These are phyloP conservation scores for Dufourea novaeangliae DNA, from an alignment of 1,140 invertebrate species.

Conservation along the genomic window DNA sequence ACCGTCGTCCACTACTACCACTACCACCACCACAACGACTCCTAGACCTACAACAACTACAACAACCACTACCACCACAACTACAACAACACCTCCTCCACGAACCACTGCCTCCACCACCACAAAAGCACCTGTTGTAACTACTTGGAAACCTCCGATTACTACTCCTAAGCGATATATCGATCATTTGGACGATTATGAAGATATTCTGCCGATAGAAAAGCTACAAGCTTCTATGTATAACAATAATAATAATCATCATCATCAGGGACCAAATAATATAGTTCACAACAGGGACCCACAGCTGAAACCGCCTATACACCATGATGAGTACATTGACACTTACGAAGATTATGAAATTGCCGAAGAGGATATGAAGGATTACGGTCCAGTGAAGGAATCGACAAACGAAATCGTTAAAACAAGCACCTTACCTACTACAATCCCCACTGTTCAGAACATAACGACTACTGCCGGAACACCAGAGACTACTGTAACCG, in stretches of 20 bases:
- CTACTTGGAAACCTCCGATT: conserved; percentile 74
- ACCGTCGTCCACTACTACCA: conserved; percentile 68
- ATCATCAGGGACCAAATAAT: conserved; percentile 52
- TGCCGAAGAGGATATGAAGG: conserved; percentile 40
- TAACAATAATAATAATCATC: no score
- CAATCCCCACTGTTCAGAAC: conserved; percentile 15
- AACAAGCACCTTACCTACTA: conserved; percentile 23
- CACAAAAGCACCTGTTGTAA: conserved; percentile 64
- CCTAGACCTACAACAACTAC: conserved; percentile 64
- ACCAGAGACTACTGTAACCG: conserved; percentile 18
- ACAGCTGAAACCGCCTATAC: conserved; percentile 33
- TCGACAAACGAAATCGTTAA: conserved; percentile 25
- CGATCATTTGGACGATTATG: conserved; percentile 61
- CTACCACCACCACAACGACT: conserved; percentile 68
- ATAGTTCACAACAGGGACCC: conserved; percentile 44
- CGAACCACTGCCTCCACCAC: conserved; percentile 12
- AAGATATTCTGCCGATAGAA: conserved; percentile 69
- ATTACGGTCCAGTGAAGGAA: conserved; percentile 22
- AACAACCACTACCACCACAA: conserved; percentile 72
- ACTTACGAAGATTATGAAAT: conserved; percentile 71
- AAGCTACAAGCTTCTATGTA: conserved; percentile 54
- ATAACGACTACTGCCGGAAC: conserved; percentile 42
- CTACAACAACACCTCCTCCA: conserved; percentile 47
- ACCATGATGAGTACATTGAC: conserved; percentile 72
- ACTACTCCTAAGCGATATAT: conserved; percentile 49